Base-by-base conservation (phyloP, 2,888 invertebrate species). In the Rotaria magnacalcarata region DNA sequence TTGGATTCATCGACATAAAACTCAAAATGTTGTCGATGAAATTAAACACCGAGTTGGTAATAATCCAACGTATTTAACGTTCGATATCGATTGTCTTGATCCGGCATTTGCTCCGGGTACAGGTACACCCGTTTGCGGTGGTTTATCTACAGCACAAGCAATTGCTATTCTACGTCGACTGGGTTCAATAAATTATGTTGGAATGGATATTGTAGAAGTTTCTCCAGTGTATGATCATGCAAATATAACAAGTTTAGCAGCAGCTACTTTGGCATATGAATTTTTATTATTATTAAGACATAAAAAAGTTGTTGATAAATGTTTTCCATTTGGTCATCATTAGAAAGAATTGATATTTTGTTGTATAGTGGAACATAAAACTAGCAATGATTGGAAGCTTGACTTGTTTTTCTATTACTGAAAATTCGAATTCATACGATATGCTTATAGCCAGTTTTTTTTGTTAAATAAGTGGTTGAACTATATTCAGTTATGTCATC, bases 81-180 rank as follows among this genome's bases (percentile, higher is more conserved):
- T 95, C 90, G 96, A 97, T 91, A 95, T 97, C 85, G 96, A 97
- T 91, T 93, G 94, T 0, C 91, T 97, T 87, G 96, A 96, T 91
- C 93, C 94, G 7, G 89, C 93, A 7, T 94, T 95, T 91, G 95
- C 96, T 0, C 96, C 96, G 0, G 94, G 95, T 90, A 97, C 96
- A 4, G 96, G 96, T 87, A 95, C 95, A 7, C 93, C 94, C 93
- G 96, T 96, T 27, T 93, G 94, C 85, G 96, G 95, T 43, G 96
- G 96, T 3, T 92, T 96, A 21, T 94, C 94, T 1, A 80, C 80
- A n/a, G 43, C 43, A 47, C 80, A 80, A 80, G 80, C 80, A 24
- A 24, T 80, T 24, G 24, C 24, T 47, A 80, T 80, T 47, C 6
- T 80, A 47, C 80, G 80, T n/a, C 24, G n/a, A 80, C 24, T 80